Base-by-base conservation (phyloP, 1,140 invertebrate genomes). In the Zaprionus ghesquierei region DNA sequence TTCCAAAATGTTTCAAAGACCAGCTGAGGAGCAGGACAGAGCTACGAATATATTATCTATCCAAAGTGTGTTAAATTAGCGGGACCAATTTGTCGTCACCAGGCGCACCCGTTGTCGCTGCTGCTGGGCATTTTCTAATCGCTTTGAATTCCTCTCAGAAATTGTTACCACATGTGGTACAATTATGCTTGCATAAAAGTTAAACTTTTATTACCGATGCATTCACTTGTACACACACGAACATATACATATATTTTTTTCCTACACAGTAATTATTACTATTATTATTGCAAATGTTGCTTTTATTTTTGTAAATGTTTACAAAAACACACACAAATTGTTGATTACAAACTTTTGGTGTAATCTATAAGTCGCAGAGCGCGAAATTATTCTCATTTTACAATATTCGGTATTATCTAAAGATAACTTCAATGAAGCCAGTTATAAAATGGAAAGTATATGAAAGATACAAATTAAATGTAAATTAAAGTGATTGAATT, bases 371-470 rank as follows among this genome's bases (percentile, higher is more conserved):
- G 35, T 60, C 53, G 71, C 65, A 63, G 12, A 58, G 9, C 31
- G 65, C 65, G 56, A 69, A 61, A 53, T 35, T 61, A 71, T 82
- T 87, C 79, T 79, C 79, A 79, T 73, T 87, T 50, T 79, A 62
- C 41, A 46, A 22, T 68, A 68, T 87, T 82, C 64, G 81, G 82
- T 87, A 86, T 86, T 82, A 86, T 73, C 61, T 60, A 59, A 77
- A 64, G 41, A 69, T 13, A 85, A 80, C 53, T 73, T 61, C 56
- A 69, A 69, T 61, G 56, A 74, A 74, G 50, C 38, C 64, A 69
- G 70, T 74, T 69, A 74, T 69, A 54, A 65, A 74, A 69, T 53
- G 69, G 61, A 74, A 79, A 65, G 38, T 65, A 29, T 41, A 64
- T 74, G 65, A 70, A 53, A 61, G 65, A 65, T n/a, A 51, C 5